A percentile compares a stretch with the other conserved stretches of the same genome.
Conservation (phyloP, 2,113 vertebrate genomes). For the Chlorodrepanis virens region DNA sequence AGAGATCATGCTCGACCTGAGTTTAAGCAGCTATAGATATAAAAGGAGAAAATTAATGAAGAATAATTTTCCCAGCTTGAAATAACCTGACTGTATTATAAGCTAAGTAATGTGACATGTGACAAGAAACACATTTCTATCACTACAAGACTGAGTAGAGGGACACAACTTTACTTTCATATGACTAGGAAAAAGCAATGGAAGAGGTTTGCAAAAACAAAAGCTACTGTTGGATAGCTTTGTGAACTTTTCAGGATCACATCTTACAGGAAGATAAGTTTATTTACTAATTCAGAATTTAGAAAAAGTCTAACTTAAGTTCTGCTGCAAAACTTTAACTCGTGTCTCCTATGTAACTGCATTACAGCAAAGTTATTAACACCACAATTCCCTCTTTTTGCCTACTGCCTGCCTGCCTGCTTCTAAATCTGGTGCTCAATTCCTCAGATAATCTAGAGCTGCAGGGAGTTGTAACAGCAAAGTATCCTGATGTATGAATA, state of each 20-base stretch:
- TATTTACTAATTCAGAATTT: neutral
- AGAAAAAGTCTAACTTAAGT: neutral
- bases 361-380: neutral
- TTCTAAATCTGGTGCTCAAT: neutral
- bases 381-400: neutral
- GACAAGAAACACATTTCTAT: neutral
- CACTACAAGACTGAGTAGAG: neutral
- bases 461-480: neutral
- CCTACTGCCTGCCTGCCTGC: neutral
- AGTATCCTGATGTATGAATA: neutral
- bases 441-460: neutral
- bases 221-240: neutral
- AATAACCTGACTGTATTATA: neutral
- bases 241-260: neutral
- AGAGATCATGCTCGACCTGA: constrained; percentile 68
- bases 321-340: neutral
- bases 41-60: neutral
- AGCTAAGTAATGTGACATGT: neutral
- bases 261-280: neutral
- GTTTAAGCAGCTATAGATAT: constrained; percentile 69
- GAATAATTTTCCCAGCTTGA: neutral
- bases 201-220: neutral
- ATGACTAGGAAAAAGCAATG: neutral
- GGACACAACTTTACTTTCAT: neutral
- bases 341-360: neutral